These are phyloP conservation scores for Zootermopsis nevadensis DNA, from an alignment of 2,888 invertebrate genomes.

Conservation along the genomic window DNA sequence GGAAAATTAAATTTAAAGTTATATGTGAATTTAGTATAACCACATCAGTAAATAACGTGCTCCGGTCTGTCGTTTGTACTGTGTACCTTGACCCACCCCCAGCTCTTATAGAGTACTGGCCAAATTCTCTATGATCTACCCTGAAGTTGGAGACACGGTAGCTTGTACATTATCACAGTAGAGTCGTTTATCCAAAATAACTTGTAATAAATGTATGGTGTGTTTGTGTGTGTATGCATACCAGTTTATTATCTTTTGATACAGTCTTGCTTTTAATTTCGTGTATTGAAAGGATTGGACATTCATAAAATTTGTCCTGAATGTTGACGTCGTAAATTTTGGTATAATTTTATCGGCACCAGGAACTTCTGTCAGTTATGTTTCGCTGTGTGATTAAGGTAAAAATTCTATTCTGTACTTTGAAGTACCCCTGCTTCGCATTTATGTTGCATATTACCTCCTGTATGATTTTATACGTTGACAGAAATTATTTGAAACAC, in stretches of 20 bases:
- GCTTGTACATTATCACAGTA: neutral
- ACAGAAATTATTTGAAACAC: neutral
- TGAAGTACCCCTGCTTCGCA: neutral
- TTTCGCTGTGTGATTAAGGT: neutral
- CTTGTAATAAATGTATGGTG: neutral
- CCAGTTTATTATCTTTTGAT: neutral
- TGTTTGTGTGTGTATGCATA: neutral
- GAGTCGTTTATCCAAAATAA: neutral
- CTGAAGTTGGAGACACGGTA: neutral
- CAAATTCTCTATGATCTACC: neutral
- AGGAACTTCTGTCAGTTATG: neutral
- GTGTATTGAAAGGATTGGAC: neutral
- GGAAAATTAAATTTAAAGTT: neutral
- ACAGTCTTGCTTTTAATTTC: neutral
- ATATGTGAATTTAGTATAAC: neutral
- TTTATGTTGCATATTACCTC: neutral
- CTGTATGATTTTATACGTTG: neutral
- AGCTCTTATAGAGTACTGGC: neutral
- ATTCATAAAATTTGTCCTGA: too few species aligned
- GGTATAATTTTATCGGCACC: too few species aligned
- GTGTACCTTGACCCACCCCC: neutral
- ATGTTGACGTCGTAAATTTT: too few species aligned
- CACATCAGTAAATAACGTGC: conserved; percentile 24
- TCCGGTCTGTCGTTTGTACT: neutral
- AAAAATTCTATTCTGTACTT: neutral